phyloP scores from a whole-genome alignment of 2,888 invertebrate genomes.

The Adelphocoris suturalis region DNA sequence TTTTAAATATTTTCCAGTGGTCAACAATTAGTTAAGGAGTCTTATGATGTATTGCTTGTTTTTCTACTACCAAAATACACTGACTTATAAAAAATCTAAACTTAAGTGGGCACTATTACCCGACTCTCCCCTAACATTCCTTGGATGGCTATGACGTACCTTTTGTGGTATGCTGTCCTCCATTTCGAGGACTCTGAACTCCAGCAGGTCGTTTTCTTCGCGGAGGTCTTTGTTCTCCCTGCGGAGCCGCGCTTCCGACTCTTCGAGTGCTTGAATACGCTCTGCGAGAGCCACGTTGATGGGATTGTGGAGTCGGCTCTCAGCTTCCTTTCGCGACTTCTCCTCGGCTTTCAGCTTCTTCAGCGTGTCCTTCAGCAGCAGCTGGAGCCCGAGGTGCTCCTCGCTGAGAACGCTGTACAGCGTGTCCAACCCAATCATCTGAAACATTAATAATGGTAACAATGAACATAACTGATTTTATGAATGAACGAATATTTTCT shows the following conservation, averaged over 20 bases:
- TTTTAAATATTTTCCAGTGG: too few species aligned
- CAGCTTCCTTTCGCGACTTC: slow-evolving; percentile 59
- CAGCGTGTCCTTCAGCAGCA: slow-evolving; percentile 74
- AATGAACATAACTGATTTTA: neutral
- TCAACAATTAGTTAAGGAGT: too few species aligned
- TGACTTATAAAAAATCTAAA: too few species aligned
- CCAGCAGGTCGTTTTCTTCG: slow-evolving; percentile 89
- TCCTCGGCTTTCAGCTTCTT: slow-evolving; percentile 75
- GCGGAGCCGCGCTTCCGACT: slow-evolving; percentile 79
- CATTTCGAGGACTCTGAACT: slow-evolving; percentile 88
- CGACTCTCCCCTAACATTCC: too few species aligned
- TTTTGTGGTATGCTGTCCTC: slow-evolving; percentile 81
- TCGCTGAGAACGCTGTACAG: slow-evolving; percentile 76
- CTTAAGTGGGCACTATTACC: too few species aligned
- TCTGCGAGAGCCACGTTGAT: slow-evolving; percentile 75
- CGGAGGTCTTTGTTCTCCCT: slow-evolving; percentile 86
- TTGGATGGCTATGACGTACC: slow-evolving; percentile 55
- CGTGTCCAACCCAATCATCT: slow-evolving; percentile 76
- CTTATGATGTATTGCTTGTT: too few species aligned
- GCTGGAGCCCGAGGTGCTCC: slow-evolving; percentile 76
- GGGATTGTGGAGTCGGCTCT: slow-evolving; percentile 72
- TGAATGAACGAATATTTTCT: too few species aligned
- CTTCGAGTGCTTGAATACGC: slow-evolving; percentile 74
- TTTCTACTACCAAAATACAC: too few species aligned
- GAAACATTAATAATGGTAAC: slow-evolving; percentile 19